Conservation (phyloP, 2,797 vertebrate species). For the Acomys russatus region DNA sequence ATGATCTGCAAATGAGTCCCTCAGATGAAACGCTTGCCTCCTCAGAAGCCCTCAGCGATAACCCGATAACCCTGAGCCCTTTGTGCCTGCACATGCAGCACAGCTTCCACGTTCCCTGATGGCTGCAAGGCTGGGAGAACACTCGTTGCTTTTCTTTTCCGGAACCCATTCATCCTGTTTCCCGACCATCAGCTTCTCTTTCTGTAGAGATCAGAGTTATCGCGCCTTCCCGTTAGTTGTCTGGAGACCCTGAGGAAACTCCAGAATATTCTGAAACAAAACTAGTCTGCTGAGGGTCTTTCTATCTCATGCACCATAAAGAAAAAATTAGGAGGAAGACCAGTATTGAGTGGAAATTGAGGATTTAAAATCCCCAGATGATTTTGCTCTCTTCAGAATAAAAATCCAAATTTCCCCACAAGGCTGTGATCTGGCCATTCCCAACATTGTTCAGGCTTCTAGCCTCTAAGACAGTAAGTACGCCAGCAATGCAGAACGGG, state of each 20-base stretch:
- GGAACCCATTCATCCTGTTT: neutral
- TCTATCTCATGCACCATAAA: neutral
- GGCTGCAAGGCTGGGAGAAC: accelerated
- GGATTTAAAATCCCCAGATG: neutral
- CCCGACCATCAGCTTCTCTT: neutral
- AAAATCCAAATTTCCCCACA: neutral
- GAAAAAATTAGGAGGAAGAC: neutral
- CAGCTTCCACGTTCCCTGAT: neutral
- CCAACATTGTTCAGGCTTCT: neutral
- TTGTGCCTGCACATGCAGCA: neutral
- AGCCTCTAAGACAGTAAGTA: neutral
- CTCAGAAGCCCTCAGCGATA: neutral
- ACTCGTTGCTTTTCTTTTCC: neutral
- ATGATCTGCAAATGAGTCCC: neutral
- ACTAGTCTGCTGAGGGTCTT: neutral
- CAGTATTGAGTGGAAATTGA: neutral
- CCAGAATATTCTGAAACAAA: neutral
- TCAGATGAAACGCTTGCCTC: neutral
- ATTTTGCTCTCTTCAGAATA: neutral
- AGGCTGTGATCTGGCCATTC: neutral
- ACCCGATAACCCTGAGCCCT: neutral
- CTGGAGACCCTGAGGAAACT: slow-evolving; percentile 42
- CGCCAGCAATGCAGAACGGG: too few relatives aligned
- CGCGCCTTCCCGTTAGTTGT: slow-evolving; percentile 33
- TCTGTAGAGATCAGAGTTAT: neutral